Evolutionary conservation across 2,888 invertebrate genomes (phyloP), one percentile per base, ranked within the genome.

Genomic region (Anthophora plumipes): DNA sequence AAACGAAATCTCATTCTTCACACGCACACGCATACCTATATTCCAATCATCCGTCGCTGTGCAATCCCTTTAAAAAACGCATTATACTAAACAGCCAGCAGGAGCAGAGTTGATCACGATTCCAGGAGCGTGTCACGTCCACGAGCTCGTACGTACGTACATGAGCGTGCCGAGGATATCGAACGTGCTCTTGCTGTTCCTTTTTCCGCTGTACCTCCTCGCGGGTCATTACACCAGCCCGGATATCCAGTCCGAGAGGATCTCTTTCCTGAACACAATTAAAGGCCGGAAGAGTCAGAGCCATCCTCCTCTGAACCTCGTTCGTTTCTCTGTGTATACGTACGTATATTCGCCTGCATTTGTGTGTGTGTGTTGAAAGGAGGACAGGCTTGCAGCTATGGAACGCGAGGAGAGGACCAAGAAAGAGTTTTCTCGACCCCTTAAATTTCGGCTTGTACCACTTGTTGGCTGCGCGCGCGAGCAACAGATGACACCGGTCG

Each of bases 381-480:
- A 64, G 66, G 67, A 50, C 85, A 80, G 74, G 80, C 83, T 82
- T 83, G 82, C 83, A 61, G 60, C 63, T 80, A 84, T 75, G 69
- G 82, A 82, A 82, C 77, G 75, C 69, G 46, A 68, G 77, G 69
- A 72, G 79, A 59, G 80, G 52, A 66, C 55, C 73, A 84, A 60
- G 71, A n/a, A n/a, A 69, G 83, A 87, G 82, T 87, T 87, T 87
- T 87, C 86, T 85, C 86, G 87, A 75, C 87, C 85, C 85, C 86
- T 87, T 90, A 90, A 90, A 89, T 90, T 90, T 90, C 87, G 88
- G 85, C 83, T 82, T 86, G 89, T 88, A 89, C 90, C 90, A 90
- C 90, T 90, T 90, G 90, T 90, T 90, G 90, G 90, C 82, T 83
- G 84, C 76, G 84, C 85, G 84, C 87, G 61, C 83, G 86, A 88